Evolutionary conservation across 1,140 invertebrate genomes (phyloP), one percentile per base, ranked within the genome.

Genomic region (Zaprionus nigranus): DNA sequence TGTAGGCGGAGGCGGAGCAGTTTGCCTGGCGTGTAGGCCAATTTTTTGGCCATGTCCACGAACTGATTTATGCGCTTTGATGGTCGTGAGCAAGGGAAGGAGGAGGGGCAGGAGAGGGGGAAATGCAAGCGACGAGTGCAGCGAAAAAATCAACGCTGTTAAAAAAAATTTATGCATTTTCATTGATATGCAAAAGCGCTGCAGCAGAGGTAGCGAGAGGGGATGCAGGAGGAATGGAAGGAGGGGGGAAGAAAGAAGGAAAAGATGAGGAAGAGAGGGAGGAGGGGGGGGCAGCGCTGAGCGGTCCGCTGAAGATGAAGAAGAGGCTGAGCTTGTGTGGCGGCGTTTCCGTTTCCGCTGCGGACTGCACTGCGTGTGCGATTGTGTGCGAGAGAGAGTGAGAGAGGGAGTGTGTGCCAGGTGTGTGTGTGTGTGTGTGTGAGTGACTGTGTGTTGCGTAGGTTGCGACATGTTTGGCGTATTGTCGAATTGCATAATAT

Each of bases 401-500:
- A 30, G 28, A 7, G 34, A 43, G 9, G 3, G 30, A 34, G 60
- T 13, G 49, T 40, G 11, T 49, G 49, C 28, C 36, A 15, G n/a
- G n/a, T n/a, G 49, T 30, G 26, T 36, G 43, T 17, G 26, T 36
- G 54, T 56, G 56, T 58, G 43, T 60, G 67, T 59, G 71, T 66
- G 46, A 66, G 60, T 53, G 64, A 68, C 67, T 77, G 53, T 68
- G 61, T 43, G 59, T 58, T 66, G 70, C 66, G 68, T 87, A 81
- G 79, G 64, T 86, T 46, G 40, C 66, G 86, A 87, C 79, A 90
- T 90, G 90, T 86, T 91, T 90, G 85, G 83, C 78, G 83, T 84
- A 87, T 83, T 90, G 82, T 90, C 77, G 79, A 92, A 91, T 91
- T 92, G 91, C 91, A 92, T 92, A 88, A 88, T 86, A 92, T 92